These are phyloP conservation scores for Artibeus lituratus DNA, from an alignment of 2,797 vertebrate species.

Conservation along the genomic window DNA sequence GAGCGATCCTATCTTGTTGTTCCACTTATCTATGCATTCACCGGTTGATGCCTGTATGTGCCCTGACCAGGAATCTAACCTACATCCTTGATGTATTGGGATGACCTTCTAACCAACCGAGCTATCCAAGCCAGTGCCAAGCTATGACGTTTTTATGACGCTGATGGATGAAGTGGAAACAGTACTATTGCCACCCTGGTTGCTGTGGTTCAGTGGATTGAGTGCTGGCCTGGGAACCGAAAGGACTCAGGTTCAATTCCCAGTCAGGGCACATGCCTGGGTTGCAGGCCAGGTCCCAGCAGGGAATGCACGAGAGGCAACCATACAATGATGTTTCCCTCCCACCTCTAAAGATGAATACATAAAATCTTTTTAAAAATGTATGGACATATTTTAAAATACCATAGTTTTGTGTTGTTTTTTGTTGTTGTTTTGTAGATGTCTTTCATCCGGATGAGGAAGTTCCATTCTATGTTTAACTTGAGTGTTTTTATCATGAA, in stretches of 20 bases:
- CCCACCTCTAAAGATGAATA: too few species aligned
- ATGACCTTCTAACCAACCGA: neutral
- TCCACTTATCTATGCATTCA: neutral
- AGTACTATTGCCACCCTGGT: neutral
- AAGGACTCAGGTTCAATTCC: too few species aligned
- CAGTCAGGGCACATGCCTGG: too few species aligned
- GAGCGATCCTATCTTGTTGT: neutral
- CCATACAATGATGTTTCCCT: too few species aligned
- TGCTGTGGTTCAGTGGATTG: too few species aligned
- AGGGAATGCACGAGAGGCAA: too few species aligned
- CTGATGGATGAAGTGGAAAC: neutral
- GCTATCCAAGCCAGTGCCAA: neutral
- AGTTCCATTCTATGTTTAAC: neutral
- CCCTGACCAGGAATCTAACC: neutral
- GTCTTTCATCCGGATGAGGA: neutral
- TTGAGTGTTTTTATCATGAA: neutral
- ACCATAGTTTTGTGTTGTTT: neutral
- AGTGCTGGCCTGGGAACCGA: too few species aligned
- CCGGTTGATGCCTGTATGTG: neutral
- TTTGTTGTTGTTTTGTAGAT: neutral
- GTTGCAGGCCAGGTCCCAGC: too few species aligned
- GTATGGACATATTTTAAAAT: neutral
- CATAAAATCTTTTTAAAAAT: too few species aligned
- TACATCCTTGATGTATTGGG: neutral
- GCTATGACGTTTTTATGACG: neutral